These are phyloP conservation scores for Phataginus tricuspis DNA, from an alignment of 2,797 vertebrate genomes.

Conservation along the genomic window DNA sequence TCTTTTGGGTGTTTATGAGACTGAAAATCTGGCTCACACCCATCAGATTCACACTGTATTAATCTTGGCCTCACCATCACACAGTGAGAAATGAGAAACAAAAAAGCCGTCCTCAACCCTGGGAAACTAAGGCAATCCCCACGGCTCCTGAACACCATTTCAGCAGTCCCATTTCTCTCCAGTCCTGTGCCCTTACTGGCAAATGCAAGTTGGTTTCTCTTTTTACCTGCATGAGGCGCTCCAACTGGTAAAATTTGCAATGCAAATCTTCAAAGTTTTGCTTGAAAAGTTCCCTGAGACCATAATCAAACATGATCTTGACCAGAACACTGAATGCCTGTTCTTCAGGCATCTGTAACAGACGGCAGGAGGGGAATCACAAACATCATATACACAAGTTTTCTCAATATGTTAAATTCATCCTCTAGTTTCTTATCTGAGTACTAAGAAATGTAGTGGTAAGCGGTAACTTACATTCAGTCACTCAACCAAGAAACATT, in stretches of 20 bases:
- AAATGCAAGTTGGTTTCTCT: neutral
- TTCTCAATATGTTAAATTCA: slow-evolving; percentile 5
- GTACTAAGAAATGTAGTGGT: slow-evolving; percentile 9
- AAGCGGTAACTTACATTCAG: neutral
- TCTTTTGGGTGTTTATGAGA: slow-evolving; percentile 13
- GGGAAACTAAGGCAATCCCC: neutral
- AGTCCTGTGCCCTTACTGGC: neutral
- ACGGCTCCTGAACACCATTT: neutral
- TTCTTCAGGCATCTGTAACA: slow-evolving; percentile 97
- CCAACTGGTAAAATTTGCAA: slow-evolving; percentile 99
- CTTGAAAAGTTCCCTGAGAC: slow-evolving; percentile 99
- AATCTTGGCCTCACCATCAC: neutral
- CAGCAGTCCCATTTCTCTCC: neutral
- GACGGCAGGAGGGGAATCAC: neutral
- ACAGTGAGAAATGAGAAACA: slow-evolving; percentile 22
- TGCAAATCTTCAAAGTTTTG: slow-evolving; percentile 99
- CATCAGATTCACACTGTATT: neutral
- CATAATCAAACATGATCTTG: slow-evolving; percentile 99
- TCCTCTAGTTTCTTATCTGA: neutral
- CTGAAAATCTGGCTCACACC: neutral
- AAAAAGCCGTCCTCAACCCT: neutral
- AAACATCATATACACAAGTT: slow-evolving; percentile 20
- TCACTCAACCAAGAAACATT: neutral
- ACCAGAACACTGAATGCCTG: slow-evolving; percentile 99
- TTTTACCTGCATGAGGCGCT: slow-evolving; percentile 98